Conservation (phyloP, 1,140 invertebrate genomes). For the Pomacea maculata region DNA sequence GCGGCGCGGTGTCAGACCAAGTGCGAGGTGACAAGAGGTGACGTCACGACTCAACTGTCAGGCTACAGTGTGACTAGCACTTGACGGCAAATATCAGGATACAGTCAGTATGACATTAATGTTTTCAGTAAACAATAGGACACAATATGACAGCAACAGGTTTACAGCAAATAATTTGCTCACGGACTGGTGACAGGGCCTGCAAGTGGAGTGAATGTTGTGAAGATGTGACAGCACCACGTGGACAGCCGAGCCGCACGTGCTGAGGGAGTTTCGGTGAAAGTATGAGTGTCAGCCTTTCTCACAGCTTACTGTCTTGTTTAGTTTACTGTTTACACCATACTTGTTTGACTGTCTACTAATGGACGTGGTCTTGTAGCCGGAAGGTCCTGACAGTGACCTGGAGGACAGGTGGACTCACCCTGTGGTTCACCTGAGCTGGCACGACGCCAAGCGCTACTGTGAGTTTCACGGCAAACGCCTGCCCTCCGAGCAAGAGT, state of each 20-base stretch:
- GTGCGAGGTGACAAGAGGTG: too few relatives aligned
- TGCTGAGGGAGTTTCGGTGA: not conserved
- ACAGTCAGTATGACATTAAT: too few relatives aligned
- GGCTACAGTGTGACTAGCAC: too few relatives aligned
- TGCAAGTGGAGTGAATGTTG: not conserved
- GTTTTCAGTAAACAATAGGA: too few relatives aligned
- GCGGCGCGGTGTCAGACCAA: too few relatives aligned
- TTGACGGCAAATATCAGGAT: too few relatives aligned
- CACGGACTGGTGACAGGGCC: not conserved
- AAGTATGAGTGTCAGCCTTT: not conserved
- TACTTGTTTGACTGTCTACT: not conserved
- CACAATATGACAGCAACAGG: too few relatives aligned
- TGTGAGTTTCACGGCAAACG: constrained; percentile 60
- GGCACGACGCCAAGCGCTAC: constrained; percentile 59
- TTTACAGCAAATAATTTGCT: not conserved
- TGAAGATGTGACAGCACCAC: too few relatives aligned
- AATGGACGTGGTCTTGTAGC: constrained; percentile 36
- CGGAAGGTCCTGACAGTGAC: constrained; percentile 54
- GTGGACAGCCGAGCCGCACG: too few relatives aligned
- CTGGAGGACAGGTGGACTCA: constrained; percentile 49
- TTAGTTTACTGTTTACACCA: not conserved
- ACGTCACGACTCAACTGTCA: too few relatives aligned
- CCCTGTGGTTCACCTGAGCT: constrained; percentile 63
- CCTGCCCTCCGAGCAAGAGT: constrained; percentile 62
- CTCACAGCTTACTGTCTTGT: not conserved